Evolutionary conservation across 2,113 vertebrate species (phyloP).

Genomic region (Petrocephalus microphthalmus): DNA sequence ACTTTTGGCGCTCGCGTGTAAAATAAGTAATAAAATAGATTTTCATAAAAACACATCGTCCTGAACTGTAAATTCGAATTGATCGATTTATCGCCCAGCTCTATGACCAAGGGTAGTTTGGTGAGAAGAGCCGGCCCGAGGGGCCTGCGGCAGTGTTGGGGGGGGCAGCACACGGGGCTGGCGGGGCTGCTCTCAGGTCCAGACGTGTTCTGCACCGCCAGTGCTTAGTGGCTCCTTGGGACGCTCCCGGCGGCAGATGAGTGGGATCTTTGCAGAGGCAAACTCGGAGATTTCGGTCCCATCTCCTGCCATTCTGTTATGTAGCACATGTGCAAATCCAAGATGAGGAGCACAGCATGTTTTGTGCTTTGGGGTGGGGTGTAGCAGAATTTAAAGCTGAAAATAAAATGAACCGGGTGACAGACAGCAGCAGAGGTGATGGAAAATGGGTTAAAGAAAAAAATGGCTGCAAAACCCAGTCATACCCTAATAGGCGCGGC

Average conservation of each 20-base stretch:
- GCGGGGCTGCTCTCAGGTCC: slow-evolving; percentile 21
- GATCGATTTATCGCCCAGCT: no score
- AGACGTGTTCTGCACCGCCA: slow-evolving; percentile 25
- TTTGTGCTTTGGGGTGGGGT: slow-evolving; percentile 29
- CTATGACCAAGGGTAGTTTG: neutral
- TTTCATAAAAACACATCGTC: no score
- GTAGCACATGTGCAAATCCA: slow-evolving; percentile 66
- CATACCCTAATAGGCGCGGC: slow-evolving; percentile 20
- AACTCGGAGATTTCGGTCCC: slow-evolving; percentile 63
- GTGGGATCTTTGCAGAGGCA: slow-evolving; percentile 55
- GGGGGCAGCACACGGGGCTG: neutral
- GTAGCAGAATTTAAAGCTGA: slow-evolving; percentile 50
- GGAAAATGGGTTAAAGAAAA: slow-evolving; percentile 28
- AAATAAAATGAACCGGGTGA: neutral
- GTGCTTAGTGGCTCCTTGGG: slow-evolving; percentile 52
- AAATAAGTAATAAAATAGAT: no score
- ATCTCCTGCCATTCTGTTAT: slow-evolving; percentile 53
- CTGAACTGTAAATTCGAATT: no score
- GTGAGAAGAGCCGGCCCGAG: neutral
- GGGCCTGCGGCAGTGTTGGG: neutral
- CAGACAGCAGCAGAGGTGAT: slow-evolving; percentile 25
- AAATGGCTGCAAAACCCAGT: slow-evolving; percentile 29
- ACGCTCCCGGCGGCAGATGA: slow-evolving; percentile 54
- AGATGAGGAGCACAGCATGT: slow-evolving; percentile 56
- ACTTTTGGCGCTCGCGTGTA: no score